phyloP scores from a whole-genome alignment of 2,797 vertebrate species.

The Ctenosaura bakeri region DNA sequence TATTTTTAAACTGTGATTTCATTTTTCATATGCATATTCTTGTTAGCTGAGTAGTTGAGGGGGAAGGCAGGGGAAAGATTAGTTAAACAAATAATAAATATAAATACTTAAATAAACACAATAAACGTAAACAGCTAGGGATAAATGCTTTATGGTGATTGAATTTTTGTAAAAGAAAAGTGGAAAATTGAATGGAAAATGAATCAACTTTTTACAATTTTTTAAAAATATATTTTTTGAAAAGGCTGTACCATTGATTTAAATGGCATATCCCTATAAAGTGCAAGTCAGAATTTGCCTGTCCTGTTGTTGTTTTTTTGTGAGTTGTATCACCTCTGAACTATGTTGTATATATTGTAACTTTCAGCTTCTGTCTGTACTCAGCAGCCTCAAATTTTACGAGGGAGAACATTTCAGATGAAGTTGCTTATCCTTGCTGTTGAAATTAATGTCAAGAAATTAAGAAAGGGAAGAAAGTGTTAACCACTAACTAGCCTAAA shows the following conservation, averaged over 20 bases:
- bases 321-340: not conserved
- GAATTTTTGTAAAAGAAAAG: not conserved
- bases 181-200: not conserved
- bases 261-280: not conserved
- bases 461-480: not conserved
- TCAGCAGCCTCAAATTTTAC: not conserved
- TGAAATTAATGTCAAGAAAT: not conserved
- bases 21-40: not conserved
- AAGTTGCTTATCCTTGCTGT: not conserved
- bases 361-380: not conserved
- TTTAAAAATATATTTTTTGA: too few relatives aligned
- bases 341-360: not conserved
- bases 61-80: not conserved
- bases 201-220: not conserved
- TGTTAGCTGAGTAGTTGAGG: not conserved
- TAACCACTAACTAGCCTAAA: not conserved
- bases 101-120: not conserved
- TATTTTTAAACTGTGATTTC: not conserved
- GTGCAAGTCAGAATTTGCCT: not conserved
- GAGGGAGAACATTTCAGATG: not conserved
- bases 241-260: not conserved
- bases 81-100: not conserved
- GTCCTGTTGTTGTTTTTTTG: not conserved
- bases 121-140: not conserved
- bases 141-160: not conserved